Conservation (phyloP, 2,888 invertebrate genomes). For the Hirudinaria manillensis region DNA sequence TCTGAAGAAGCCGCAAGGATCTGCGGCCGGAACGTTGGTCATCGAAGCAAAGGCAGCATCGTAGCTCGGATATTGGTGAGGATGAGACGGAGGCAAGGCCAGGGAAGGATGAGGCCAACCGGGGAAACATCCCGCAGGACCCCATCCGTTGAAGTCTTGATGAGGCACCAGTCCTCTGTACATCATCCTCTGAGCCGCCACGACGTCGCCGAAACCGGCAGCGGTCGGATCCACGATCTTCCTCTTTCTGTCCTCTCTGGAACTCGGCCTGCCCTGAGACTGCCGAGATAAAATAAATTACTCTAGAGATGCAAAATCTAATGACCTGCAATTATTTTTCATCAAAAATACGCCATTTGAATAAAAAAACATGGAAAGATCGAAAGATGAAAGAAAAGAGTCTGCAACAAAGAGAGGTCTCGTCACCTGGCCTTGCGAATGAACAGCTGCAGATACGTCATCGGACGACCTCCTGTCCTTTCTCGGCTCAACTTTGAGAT, state of each 20-base stretch:
- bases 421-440: no score
- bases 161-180: conserved; percentile 5
- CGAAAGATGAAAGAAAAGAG: no score
- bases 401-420: no score
- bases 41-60: conserved; percentile 10
- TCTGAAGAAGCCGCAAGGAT: conserved; percentile 7
- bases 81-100: conserved; percentile 14
- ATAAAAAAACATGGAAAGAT: neutral
- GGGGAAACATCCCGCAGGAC: neutral
- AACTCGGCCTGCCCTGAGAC: conserved; percentile 11
- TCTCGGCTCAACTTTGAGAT: conserved; percentile 39
- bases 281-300: neutral
- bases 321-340: no score
- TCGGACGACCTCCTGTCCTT: conserved; percentile 32
- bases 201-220: conserved; percentile 7
- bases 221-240: neutral
- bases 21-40: conserved; percentile 4
- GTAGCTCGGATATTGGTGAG: conserved; percentile 9
- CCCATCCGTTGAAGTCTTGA: conserved; percentile 10
- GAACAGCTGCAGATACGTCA: neutral
- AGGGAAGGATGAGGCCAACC: conserved; percentile 4
- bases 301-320: neutral
- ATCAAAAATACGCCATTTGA: neutral
- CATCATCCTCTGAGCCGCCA: conserved; percentile 23
- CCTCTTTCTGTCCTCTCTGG: conserved; percentile 14